Evolutionary conservation across 2,888 invertebrate species (phyloP), one percentile per base, ranked within the genome.

Genomic region (Linnaemya tessellans): DNA sequence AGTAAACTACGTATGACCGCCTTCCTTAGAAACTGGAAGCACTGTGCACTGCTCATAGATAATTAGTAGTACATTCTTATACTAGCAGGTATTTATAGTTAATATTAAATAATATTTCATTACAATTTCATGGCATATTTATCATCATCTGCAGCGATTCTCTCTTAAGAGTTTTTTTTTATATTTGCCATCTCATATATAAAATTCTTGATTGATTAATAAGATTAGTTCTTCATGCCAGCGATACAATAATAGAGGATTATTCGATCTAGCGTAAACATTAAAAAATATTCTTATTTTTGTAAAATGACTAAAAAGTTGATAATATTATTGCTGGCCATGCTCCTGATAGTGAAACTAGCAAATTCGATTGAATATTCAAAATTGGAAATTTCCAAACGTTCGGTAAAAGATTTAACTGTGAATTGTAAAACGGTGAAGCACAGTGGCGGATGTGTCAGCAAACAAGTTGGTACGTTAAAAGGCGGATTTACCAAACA

Each of bases 381-480:
- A 9, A 60, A 60, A 15, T 20, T 46, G 35, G 30, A 49, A 5
- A 46, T 58, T 60, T 30, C 35, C 0, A 73, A 73, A 46, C 60
- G 73, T 18, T n/a, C 35, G 0, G 35, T 74, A 46, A 73, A 60
- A 60, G 73, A 73, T 15, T 38, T 60, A 13, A 54, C 38, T 7
- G 11, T 18, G 4, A 58, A 71, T 71, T 71, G 56, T 30, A 43
- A 58, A 58, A 30, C 70, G 3, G 4, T 43, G 0, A 58, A 13
- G 8, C 70, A 71, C 43, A 43, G 22, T 58, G 56, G 56, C 0
- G 25, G 13, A n/a, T 56, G 56, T 58, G 15, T 58, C 0, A 25
- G 41, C 9, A 56, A n/a, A 22, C 10, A n/a, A 22, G 10, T 15
- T 10, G 4, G 22, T 1, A 20, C 7, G 1, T 11, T 73, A 35